phyloP scores from a whole-genome alignment of 2,888 invertebrate genomes.

The Aelia acuminata region DNA sequence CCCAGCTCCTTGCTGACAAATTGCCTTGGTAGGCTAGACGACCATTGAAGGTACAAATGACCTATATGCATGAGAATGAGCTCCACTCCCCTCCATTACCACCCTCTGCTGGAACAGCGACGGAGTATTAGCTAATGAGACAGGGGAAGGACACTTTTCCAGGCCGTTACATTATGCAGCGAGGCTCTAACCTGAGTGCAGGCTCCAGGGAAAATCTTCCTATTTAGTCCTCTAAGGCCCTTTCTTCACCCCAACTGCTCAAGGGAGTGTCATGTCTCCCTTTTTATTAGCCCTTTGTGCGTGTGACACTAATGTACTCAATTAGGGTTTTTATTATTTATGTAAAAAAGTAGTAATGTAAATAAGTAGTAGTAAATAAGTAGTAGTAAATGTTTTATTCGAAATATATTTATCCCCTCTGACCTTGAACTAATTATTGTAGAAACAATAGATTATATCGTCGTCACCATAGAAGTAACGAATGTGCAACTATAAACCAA shows the following conservation, averaged over 20 bases:
- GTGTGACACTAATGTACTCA: too few relatives aligned
- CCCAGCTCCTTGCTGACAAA: too few relatives aligned
- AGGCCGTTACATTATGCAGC: neutral
- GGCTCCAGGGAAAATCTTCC: neutral
- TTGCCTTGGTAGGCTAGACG: too few relatives aligned
- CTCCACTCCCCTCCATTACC: neutral
- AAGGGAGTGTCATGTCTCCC: neutral
- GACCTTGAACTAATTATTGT: too few relatives aligned
- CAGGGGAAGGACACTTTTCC: neutral
- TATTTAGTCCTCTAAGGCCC: neutral
- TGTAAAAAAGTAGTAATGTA: too few relatives aligned
- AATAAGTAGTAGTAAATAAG: too few relatives aligned
- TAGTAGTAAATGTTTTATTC: too few relatives aligned
- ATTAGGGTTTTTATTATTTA: too few relatives aligned
- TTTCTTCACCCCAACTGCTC: neutral
- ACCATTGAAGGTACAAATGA: neutral
- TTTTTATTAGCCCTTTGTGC: neutral
- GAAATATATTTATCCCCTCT: too few relatives aligned
- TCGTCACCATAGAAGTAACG: too few relatives aligned
- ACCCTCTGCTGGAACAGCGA: neutral
- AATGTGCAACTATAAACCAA: too few relatives aligned
- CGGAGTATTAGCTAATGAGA: neutral
- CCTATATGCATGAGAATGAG: neutral
- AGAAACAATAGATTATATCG: too few relatives aligned
- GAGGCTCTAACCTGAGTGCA: neutral